Evolutionary conservation across 2,888 invertebrate genomes (phyloP).

Genomic region (Sesamia inferens): DNA sequence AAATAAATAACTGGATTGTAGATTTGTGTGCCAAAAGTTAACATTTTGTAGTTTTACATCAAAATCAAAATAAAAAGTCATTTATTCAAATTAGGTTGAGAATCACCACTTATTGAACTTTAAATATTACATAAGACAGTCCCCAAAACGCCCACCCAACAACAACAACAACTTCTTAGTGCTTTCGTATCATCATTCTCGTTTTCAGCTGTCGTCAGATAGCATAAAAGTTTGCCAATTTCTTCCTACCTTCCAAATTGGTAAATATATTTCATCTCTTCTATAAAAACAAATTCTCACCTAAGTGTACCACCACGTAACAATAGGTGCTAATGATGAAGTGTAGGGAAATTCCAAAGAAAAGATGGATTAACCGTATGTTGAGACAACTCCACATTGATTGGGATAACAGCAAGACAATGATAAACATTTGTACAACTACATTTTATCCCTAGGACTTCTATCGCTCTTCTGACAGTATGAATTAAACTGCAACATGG

Average conservation of each 20-base stretch:
- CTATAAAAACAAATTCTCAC: background rate
- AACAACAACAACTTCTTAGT: too few relatives aligned
- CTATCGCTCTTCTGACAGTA: background rate
- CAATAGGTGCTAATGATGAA: background rate
- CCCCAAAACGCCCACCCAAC: too few relatives aligned
- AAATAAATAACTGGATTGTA: slow-evolving; percentile 2
- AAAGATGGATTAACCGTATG: background rate
- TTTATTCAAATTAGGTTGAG: too few relatives aligned
- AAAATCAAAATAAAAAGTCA: too few relatives aligned
- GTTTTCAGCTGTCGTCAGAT: too few relatives aligned
- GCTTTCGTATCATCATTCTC: too few relatives aligned
- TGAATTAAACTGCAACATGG: background rate
- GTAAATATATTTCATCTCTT: too few relatives aligned
- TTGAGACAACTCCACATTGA: background rate
- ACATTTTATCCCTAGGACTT: background rate
- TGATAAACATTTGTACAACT: background rate
- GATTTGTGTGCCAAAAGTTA: background rate
- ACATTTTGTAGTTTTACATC: too few relatives aligned
- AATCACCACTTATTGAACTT: too few relatives aligned
- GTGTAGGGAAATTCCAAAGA: background rate
- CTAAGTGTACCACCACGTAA: background rate
- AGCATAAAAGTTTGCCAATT: background rate
- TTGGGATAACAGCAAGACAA: background rate
- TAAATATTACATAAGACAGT: too few relatives aligned
- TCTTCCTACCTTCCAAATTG: background rate